phyloP scores from a whole-genome alignment of 2,113 vertebrate genomes.

The Entelurus aequoreus region DNA sequence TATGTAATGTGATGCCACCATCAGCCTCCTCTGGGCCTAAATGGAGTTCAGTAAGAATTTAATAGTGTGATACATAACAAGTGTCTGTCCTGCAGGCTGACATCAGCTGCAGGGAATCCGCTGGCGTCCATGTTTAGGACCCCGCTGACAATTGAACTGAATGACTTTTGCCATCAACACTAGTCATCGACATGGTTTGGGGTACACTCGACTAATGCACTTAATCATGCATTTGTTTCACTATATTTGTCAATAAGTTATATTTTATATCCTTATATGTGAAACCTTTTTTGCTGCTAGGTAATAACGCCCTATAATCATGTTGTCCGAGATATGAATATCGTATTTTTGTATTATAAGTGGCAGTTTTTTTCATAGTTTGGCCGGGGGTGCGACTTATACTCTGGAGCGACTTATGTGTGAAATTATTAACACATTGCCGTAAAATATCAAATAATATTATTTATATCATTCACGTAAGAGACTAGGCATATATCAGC shows the following conservation, averaged over 20 bases:
- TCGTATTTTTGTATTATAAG: no score
- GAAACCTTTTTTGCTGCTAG: no score
- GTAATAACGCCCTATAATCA: no score
- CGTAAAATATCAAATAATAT: no score
- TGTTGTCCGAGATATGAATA: no score
- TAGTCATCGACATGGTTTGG: not conserved
- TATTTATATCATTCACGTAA: no score
- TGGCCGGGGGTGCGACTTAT: no score
- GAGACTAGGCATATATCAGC: no score
- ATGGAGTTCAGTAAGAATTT: constrained; percentile 74
- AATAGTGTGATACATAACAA: constrained; percentile 78
- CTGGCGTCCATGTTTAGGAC: constrained; percentile 58
- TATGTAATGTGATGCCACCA: constrained; percentile 59
- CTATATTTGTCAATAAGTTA: not conserved
- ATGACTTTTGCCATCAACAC: constrained; percentile 38
- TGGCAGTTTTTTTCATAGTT: no score
- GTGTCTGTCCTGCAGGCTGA: constrained; percentile 71
- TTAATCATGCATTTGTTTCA: constrained; percentile 3
- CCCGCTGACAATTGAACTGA: constrained; percentile 43
- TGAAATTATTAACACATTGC: no score
- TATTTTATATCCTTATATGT: no score
- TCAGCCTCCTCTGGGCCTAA: constrained; percentile 65
- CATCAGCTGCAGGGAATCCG: constrained; percentile 71
- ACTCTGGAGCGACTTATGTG: no score
- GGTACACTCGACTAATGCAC: not conserved